phyloP scores from a whole-genome alignment of 1,140 invertebrate species.

The Drosophila lacteicornis region DNA sequence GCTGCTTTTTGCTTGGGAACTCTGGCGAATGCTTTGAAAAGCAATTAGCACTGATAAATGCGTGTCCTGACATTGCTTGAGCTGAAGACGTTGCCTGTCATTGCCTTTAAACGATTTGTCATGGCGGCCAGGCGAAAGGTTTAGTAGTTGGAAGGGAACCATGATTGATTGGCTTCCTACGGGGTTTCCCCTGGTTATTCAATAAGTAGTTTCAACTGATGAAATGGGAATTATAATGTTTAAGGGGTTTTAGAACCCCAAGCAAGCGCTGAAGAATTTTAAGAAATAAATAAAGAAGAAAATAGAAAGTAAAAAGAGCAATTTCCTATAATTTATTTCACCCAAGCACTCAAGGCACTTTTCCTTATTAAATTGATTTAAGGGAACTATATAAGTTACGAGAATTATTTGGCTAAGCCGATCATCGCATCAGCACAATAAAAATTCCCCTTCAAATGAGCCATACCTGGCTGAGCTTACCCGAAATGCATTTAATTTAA shows the following conservation, averaged over 20 bases:
- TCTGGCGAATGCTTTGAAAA: constrained; percentile 61
- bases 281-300: not conserved
- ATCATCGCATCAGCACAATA: constrained; percentile 4
- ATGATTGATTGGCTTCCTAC: constrained; percentile 26
- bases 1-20: constrained; percentile 23
- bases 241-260: not conserved
- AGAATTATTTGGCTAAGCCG: not conserved
- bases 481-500: constrained; percentile 67
- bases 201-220: constrained; percentile 7
- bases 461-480: constrained; percentile 23
- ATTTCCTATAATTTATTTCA: not conserved
- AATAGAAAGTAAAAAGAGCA: not conserved
- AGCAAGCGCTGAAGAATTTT: not conserved
- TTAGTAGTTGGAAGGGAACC: constrained; percentile 2
- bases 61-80: constrained; percentile 45
- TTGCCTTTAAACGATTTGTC: constrained; percentile 48
- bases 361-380: not conserved
- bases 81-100: constrained; percentile 50
- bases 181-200: not conserved
- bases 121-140: constrained; percentile 8
- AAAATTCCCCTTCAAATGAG: constrained; percentile 15
- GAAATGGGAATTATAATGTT: not conserved
- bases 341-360: not conserved
- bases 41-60: constrained; percentile 75
- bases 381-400: not conserved